Evolutionary conservation across 2,888 invertebrate genomes (phyloP).

Genomic region (Odontocerum albicorne): DNA sequence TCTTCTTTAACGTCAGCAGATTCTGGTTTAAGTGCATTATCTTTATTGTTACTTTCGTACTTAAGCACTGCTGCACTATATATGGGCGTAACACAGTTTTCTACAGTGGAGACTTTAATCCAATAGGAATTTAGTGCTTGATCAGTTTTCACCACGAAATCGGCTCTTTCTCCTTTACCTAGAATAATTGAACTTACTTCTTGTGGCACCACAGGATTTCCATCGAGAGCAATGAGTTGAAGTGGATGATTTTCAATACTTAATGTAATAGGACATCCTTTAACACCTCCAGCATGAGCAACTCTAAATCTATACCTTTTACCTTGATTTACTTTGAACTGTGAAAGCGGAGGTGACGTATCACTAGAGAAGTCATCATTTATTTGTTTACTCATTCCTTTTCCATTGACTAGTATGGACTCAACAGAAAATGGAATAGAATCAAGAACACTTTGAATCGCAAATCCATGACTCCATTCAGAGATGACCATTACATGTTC

Average conservation of each 20-base stretch:
- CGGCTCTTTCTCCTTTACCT: constrained; percentile 73
- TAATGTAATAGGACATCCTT: constrained; percentile 69
- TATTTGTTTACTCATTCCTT: constrained; percentile 50
- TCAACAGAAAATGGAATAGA: constrained; percentile 56
- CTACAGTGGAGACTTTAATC: constrained; percentile 59
- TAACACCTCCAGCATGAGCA: constrained; percentile 66
- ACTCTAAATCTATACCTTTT: constrained; percentile 67
- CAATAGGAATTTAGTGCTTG: constrained; percentile 60
- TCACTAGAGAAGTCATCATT: constrained; percentile 42
- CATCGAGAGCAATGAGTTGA: constrained; percentile 70
- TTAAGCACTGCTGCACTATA: constrained; percentile 58
- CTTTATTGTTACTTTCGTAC: constrained; percentile 42
- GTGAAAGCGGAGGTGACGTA: constrained; percentile 40
- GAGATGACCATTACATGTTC: constrained; percentile 70
- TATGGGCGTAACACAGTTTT: constrained; percentile 52
- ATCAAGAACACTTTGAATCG: constrained; percentile 41
- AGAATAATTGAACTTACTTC: constrained; percentile 60
- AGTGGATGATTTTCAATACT: constrained; percentile 66
- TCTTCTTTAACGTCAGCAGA: too few species aligned
- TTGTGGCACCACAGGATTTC: constrained; percentile 63
- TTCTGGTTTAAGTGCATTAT: too few species aligned
- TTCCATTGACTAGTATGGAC: constrained; percentile 66
- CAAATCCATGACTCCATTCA: constrained; percentile 66
- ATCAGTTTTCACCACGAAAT: constrained; percentile 70
- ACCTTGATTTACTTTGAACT: constrained; percentile 59